Conservation (phyloP, 2,113 vertebrate genomes). For the Anoplopoma fimbria region DNA sequence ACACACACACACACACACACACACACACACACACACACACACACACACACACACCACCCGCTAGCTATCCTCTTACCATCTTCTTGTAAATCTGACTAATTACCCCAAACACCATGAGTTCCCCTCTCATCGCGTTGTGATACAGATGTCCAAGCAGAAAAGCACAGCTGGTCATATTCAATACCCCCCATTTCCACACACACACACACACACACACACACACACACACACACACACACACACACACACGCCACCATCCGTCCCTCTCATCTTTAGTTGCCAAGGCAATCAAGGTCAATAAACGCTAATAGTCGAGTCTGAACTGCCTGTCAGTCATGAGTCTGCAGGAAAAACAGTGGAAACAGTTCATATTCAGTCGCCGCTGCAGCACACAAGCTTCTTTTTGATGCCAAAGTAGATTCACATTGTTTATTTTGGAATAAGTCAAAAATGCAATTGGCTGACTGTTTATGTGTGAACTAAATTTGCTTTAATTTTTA, state of each 20-base stretch:
- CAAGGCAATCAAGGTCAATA: constrained; percentile 18
- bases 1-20: constrained; percentile 7
- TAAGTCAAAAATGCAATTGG: background rate
- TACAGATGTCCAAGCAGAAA: constrained; percentile 56
- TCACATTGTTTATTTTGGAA: background rate
- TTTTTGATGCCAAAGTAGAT: background rate
- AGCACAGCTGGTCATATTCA: constrained; percentile 56
- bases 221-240: background rate
- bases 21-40: constrained; percentile 20
- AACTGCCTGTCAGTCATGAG: constrained; percentile 34
- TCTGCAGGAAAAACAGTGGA: background rate
- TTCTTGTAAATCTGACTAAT: constrained; percentile 64
- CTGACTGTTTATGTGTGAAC: background rate
- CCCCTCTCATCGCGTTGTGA: constrained; percentile 35
- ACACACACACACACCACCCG: constrained; percentile 15
- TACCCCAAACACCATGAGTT: constrained; percentile 31
- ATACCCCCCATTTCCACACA: background rate
- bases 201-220: background rate
- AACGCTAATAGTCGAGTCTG: constrained; percentile 31
- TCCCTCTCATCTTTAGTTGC: constrained; percentile 29
- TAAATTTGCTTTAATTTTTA: background rate
- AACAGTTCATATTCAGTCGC: background rate
- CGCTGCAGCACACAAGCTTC: background rate
- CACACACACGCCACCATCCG: background rate
- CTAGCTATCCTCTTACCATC: constrained; percentile 11